Base-by-base conservation (phyloP, 2,797 vertebrate genomes). In the Crenuchus spilurus region DNA sequence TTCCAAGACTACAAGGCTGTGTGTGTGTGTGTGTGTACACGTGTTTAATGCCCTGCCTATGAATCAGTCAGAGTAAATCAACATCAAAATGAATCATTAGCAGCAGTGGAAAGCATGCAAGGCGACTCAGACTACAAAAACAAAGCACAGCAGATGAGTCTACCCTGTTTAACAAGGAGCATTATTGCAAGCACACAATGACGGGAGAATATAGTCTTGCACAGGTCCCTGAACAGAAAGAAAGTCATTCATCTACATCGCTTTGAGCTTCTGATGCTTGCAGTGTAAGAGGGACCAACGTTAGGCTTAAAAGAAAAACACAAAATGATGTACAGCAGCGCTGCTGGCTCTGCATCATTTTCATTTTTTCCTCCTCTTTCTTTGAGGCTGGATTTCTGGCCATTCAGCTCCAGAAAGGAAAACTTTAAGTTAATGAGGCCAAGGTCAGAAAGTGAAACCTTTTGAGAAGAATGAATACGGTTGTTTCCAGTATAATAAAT, bases 1-100 rank as follows among this genome's bases (percentile, higher is more conserved):
- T 35, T 66, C 18, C n/a, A 41, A 26, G 10, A 64, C 39, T 71
- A 33, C n/a, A n/a, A 18, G 5, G 7, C 22, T 18, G 14, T 68
- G 28, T 51, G 68, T 48, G 39, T 9, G 55, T 8, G 4, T 51
- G n/a, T 41, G 22, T 63, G 60, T 62, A 22, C 10, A 10, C 57
- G 31, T 3, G 79, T 83, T 77, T 83, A 84, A 84, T 76, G 80
- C 80, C 84, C 80, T 79, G 85, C 81, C 79, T 84, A 84, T 81
- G 79, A 85, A 80, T 82, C 84, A 46, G 83, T 86, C 88, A 1
- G 80, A 62, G 87, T 2, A 16, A 62, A 88, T 91, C 85, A 90
- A 80, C 62, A 70, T 90, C 88, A 90, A 77, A 84, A 48, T 74
- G 70, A 72, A 60, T 78, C 69, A 78, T 81, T 73, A 81, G 76